These are phyloP conservation scores for Malacoctenus gilli DNA, from an alignment of 2,797 vertebrate species.

Conservation along the genomic window DNA sequence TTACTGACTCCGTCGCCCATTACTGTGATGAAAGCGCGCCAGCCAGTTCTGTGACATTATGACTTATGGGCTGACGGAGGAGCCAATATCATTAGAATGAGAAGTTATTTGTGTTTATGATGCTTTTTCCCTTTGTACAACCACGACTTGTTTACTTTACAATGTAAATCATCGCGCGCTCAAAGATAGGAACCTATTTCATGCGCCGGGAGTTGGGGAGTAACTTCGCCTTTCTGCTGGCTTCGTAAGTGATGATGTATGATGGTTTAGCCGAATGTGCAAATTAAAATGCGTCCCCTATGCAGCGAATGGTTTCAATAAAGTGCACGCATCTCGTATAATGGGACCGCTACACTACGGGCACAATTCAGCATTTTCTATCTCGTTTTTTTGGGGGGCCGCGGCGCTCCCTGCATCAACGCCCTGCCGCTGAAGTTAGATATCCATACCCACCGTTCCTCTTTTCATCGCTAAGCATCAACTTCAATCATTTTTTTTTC, in stretches of 20 bases:
- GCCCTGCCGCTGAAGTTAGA: slow-evolving; percentile 7
- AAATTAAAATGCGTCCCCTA: slow-evolving; percentile 27
- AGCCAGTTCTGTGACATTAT: slow-evolving; percentile 20
- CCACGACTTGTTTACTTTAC: background rate
- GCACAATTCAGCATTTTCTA: slow-evolving; percentile 48
- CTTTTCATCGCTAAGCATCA: slow-evolving; percentile 4
- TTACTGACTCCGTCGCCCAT: slow-evolving; percentile 14
- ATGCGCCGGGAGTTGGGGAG: slow-evolving; percentile 7
- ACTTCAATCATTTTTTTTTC: slow-evolving; percentile 9
- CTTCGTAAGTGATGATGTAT: slow-evolving; percentile 11
- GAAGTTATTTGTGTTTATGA: background rate
- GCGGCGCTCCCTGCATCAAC: slow-evolving; percentile 13
- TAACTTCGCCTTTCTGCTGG: slow-evolving; percentile 19
- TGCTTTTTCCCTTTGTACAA: background rate
- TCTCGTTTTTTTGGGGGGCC: slow-evolving; percentile 1
- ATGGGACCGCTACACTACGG: slow-evolving; percentile 20
- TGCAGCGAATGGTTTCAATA: slow-evolving; percentile 27
- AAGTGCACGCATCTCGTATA: slow-evolving; percentile 40
- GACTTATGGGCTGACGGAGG: slow-evolving; percentile 41
- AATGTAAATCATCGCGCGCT: background rate
- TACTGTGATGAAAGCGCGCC: slow-evolving; percentile 18
- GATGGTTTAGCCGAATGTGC: slow-evolving; percentile 22
- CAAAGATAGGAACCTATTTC: background rate
- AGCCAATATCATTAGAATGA: slow-evolving; percentile 1
- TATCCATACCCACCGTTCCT: slow-evolving; percentile 5